A percentile compares a stretch with the other conserved stretches of the same genome.
phyloP scores from a whole-genome alignment of 2,888 invertebrate species.

The Lumbricus terrestris region DNA sequence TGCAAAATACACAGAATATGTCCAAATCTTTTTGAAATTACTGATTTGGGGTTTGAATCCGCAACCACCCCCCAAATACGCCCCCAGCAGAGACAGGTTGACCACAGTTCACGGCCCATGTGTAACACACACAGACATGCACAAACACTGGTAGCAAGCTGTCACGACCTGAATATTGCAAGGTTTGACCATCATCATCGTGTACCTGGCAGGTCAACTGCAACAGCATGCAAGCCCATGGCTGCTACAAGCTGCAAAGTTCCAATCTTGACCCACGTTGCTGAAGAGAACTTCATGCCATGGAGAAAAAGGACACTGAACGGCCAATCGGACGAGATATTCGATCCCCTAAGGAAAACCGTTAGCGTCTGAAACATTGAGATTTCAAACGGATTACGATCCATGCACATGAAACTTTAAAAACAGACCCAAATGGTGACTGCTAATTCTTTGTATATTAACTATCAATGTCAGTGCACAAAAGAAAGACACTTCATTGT shows the following conservation, averaged over 20 bases:
- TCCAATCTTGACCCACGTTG: constrained; percentile 60
- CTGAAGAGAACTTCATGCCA: constrained; percentile 60
- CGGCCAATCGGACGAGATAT: constrained; percentile 12
- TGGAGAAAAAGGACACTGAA: constrained; percentile 59
- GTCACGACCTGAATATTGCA: not conserved
- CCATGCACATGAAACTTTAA: not conserved
- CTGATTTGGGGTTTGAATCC: no score
- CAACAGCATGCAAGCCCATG: constrained; percentile 59
- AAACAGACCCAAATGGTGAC: not conserved
- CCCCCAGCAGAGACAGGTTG: no score
- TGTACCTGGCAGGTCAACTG: constrained; percentile 62
- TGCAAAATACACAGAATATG: no score
- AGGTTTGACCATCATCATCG: not conserved
- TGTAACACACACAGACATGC: not conserved
- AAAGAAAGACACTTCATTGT: no score
- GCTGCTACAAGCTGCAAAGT: constrained; percentile 58
- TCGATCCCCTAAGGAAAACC: constrained; percentile 28
- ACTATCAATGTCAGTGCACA: not conserved
- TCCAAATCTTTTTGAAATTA: no score
- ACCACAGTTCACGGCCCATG: not conserved
- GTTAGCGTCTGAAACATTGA: constrained; percentile 19
- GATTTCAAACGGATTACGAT: not conserved
- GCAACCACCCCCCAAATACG: no score
- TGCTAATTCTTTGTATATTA: not conserved
- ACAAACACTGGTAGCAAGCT: not conserved